These are phyloP conservation scores for Notospermus geniculatus DNA, from an alignment of 1,140 invertebrate genomes.

Conservation along the genomic window DNA sequence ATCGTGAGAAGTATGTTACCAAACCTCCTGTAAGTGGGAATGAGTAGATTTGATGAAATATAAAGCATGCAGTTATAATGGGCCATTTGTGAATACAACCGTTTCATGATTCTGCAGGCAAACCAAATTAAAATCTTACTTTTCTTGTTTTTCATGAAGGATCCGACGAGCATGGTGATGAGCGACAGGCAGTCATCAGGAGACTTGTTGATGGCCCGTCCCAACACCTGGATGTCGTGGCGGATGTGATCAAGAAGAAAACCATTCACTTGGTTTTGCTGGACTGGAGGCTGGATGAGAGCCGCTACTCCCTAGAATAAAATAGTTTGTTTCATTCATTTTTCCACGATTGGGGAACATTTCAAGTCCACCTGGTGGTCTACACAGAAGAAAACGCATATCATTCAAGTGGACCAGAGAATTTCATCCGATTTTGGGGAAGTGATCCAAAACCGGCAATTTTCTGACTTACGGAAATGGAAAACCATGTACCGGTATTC, in stretches of 20 bases:
- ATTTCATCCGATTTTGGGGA: too few relatives aligned
- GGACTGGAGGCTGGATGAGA: constrained; percentile 4
- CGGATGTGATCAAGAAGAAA: constrained; percentile 17
- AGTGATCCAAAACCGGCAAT: too few relatives aligned
- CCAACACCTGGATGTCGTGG: constrained; percentile 14
- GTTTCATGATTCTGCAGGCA: too few relatives aligned
- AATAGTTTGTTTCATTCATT: background rate
- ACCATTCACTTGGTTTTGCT: background rate
- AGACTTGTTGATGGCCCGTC: constrained; percentile 9
- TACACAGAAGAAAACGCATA: too few relatives aligned
- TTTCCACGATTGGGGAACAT: background rate
- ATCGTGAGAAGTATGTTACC: too few relatives aligned
- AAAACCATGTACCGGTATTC: background rate
- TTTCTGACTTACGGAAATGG: too few relatives aligned
- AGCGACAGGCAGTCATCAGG: constrained; percentile 15
- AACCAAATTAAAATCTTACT: constrained; percentile 5
- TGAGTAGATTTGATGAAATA: too few relatives aligned
- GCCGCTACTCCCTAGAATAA: background rate
- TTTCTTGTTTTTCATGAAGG: background rate
- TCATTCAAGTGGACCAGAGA: too few relatives aligned
- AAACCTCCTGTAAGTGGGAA: too few relatives aligned
- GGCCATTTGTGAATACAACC: too few relatives aligned
- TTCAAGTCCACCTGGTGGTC: constrained; percentile 9
- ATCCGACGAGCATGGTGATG: constrained; percentile 13
- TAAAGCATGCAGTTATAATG: too few relatives aligned